These are phyloP conservation scores for Aphis gossypii DNA, from an alignment of 1,140 invertebrate species.

Conservation along the genomic window DNA sequence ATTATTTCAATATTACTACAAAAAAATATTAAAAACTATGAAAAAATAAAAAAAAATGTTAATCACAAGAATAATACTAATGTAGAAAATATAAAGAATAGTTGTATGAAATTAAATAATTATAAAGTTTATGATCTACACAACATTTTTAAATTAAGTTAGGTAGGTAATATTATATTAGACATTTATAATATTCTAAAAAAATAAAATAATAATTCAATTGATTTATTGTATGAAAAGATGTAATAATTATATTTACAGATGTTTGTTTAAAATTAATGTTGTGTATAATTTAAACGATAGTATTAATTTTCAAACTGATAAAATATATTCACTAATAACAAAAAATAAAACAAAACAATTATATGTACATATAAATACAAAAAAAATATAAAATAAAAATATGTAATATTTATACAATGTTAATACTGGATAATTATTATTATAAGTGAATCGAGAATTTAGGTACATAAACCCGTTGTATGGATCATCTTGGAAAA, in stretches of 20 bases:
- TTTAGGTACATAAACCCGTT: not conserved
- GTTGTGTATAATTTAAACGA: not conserved
- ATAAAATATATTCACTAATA: not conserved
- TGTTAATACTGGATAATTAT: conserved; percentile 17
- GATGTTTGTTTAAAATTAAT: not conserved
- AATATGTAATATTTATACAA: conserved; percentile 14
- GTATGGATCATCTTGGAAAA: not conserved
- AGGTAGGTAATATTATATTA: too few species aligned
- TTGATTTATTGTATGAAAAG: not conserved
- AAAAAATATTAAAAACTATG: too few species aligned
- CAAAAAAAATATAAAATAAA: conserved; percentile 9
- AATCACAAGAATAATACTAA: too few species aligned
- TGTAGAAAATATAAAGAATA: too few species aligned
- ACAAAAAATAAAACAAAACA: not conserved
- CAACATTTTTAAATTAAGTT: not conserved
- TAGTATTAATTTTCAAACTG: not conserved
- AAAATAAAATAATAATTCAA: not conserved
- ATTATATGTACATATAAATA: not conserved
- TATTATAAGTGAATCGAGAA: not conserved
- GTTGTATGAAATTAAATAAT: too few species aligned
- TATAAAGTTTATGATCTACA: not conserved
- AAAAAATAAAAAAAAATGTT: too few species aligned
- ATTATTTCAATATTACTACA: too few species aligned
- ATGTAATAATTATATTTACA: not conserved
- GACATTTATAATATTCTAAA: too few species aligned